phyloP scores from a whole-genome alignment of 2,797 vertebrate species.

The Falco novaeseelandiae region DNA sequence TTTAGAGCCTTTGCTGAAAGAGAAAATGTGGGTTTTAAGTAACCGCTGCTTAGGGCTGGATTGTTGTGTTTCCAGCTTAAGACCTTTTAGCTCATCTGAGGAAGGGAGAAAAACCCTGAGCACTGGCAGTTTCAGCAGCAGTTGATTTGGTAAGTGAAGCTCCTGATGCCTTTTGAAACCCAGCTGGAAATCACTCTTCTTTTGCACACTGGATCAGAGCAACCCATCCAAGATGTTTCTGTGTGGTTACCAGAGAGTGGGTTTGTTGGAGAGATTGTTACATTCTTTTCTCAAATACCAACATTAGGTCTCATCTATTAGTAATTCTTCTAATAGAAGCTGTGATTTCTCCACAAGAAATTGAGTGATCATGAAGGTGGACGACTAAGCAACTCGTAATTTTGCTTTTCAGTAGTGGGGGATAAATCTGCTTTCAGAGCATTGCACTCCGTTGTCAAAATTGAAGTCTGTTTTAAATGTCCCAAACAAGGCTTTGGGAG shows the following conservation, averaged over 20 bases:
- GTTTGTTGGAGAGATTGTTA: background rate
- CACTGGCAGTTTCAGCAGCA: background rate
- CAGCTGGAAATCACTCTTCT: background rate
- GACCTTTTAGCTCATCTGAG: background rate
- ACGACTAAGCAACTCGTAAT: background rate
- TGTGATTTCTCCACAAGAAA: background rate
- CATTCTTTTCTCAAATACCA: background rate
- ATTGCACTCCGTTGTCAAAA: fast-evolving
- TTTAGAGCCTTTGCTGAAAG: background rate
- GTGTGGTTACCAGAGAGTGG: background rate
- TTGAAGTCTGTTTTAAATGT: background rate
- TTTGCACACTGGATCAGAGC: background rate
- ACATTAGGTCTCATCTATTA: fast-evolving
- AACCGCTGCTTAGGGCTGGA: background rate
- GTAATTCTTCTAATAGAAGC: background rate
- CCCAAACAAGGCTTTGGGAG: fast-evolving
- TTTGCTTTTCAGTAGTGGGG: background rate
- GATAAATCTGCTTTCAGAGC: background rate
- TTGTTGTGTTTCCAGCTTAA: background rate
- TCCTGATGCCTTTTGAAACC: background rate
- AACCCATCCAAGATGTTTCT: background rate
- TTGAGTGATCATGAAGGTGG: fast-evolving
- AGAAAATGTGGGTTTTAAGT: background rate
- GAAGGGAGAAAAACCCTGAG: background rate
- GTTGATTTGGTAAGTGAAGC: background rate